Conservation (phyloP, 2,113 vertebrate species). For the Todiramphus saurophagus region DNA sequence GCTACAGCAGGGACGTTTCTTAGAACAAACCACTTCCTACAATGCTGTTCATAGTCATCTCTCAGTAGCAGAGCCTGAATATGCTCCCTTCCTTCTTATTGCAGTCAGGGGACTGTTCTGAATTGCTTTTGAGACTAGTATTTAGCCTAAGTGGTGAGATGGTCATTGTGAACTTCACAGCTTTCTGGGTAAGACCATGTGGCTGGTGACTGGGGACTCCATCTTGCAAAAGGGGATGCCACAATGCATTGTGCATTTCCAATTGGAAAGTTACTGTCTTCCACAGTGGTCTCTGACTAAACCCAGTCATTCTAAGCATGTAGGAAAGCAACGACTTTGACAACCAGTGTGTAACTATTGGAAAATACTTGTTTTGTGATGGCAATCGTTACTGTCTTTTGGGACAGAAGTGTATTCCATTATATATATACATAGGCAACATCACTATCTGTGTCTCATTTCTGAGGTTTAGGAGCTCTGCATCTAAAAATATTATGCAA, state of each 20-base stretch:
- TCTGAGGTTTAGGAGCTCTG: neutral
- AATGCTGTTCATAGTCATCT: neutral
- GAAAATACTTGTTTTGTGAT: neutral
- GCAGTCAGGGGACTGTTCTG: neutral
- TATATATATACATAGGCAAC: neutral
- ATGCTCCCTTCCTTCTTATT: neutral
- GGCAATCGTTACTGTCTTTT: neutral
- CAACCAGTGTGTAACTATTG: neutral
- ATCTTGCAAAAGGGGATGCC: neutral
- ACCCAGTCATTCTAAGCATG: neutral
- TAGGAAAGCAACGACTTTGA: neutral
- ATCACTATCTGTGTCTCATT: neutral
- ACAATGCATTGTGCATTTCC: neutral
- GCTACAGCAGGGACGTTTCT: neutral
- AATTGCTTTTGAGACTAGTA: neutral
- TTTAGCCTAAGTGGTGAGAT: neutral
- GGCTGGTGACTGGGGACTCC: neutral
- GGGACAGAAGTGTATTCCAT: neutral
- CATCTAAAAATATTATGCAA: conserved; percentile 42
- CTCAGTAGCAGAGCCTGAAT: neutral
- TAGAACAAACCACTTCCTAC: neutral
- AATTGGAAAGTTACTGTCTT: neutral
- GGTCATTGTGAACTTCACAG: neutral
- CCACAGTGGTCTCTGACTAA: neutral
- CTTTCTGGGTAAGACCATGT: neutral